Evolutionary conservation across 1,140 invertebrate species (phyloP), one percentile per base, ranked within the genome.

Genomic region (Magallana gigas): DNA sequence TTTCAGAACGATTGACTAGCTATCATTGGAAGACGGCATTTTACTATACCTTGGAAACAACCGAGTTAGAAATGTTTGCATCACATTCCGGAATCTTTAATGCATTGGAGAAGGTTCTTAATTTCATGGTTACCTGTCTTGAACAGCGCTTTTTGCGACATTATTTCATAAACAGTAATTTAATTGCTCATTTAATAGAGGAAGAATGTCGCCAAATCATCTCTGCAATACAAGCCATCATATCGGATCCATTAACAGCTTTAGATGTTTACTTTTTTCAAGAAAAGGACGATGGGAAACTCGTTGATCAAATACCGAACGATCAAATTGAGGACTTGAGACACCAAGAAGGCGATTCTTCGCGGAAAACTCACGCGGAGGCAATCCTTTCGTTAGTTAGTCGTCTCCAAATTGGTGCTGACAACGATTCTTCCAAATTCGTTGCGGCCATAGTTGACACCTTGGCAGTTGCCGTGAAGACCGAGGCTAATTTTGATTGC

Each of bases 91-190:
- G 68, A 7, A 83, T 83, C 12, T 83, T 83, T 57, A 12, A 2
- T 57, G 48, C 57, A 7, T n/a, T 83, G 48, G 16, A 57, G 48
- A 83, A 83, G 14, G 81, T 83, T 57, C 8, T 57, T 57, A 18
- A 57, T 14, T 83, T 18, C 48, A 83, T 83, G 81, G 9, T 57
- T n/a, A 14, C 14, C 14, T 83, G 48, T n/a, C 81, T 83, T n/a
- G 81, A 83, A 16, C 56, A 83, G n/a, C 48, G 8, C 9, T 83
- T n/a, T 23, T 57, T 83, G 48, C 48, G 48, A 58, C 81, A 83
- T 83, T 83, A 83, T 56, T 83, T 83, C 11, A 83, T 83, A 8
- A 57, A 83, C 18, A 83, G 81, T 58, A 83, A 83, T 83, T 58
- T 83, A n/a, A 57, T 83, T 83, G 81, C 81, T n/a, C 48, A 83